phyloP scores from a whole-genome alignment of 2,888 invertebrate genomes.

The Pycnomerus fuliginosus region DNA sequence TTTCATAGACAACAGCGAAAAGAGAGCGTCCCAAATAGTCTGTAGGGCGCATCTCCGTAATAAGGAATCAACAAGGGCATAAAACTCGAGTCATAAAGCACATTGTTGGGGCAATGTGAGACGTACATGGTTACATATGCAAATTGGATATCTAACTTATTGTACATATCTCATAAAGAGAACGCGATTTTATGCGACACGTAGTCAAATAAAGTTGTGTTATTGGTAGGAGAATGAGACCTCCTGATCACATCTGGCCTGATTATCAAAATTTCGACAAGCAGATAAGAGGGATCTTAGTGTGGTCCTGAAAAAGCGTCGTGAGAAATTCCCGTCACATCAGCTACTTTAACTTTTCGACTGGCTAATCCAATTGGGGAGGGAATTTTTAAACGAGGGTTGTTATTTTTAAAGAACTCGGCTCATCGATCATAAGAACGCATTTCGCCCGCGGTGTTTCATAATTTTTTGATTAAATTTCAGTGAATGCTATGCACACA shows the following conservation, averaged over 20 bases:
- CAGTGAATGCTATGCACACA: conserved; percentile 50
- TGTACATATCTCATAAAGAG: conserved; percentile 46
- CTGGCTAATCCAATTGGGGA: conserved; percentile 38
- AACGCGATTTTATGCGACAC: conserved; percentile 21
- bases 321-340: too few relatives aligned
- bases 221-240: conserved; percentile 20
- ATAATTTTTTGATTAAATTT: conserved; percentile 54
- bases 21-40: too few relatives aligned
- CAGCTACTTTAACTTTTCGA: conserved; percentile 23
- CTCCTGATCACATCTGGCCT: too few relatives aligned
- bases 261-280: too few relatives aligned
- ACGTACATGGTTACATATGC: conserved; percentile 52
- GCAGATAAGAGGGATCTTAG: too few relatives aligned
- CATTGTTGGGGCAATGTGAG: conserved; percentile 31
- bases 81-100: too few relatives aligned
- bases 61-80: too few relatives aligned
- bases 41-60: too few relatives aligned
- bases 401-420: conserved; percentile 40
- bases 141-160: conserved; percentile 53
- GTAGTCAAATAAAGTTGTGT: conserved; percentile 26
- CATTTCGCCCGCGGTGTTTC: conserved; percentile 43
- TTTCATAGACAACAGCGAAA: too few relatives aligned
- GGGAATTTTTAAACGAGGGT: conserved; percentile 37
- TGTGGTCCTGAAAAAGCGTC: too few relatives aligned
- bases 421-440: conserved; percentile 42